phyloP scores from a whole-genome alignment of 2,888 invertebrate genomes.

The Thelaira solivaga region DNA sequence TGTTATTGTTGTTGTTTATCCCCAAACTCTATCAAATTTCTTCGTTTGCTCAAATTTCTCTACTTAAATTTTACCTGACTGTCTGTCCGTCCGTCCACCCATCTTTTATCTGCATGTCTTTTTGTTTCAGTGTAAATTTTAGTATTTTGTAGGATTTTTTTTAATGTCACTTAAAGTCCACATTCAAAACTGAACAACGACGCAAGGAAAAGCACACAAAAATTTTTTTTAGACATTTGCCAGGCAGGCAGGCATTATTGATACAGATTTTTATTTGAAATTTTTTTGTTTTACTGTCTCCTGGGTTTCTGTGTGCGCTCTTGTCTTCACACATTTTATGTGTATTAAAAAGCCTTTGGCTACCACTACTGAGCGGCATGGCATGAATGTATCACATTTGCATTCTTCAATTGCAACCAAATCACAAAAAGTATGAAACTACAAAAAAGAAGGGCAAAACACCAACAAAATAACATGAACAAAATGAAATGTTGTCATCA shows the following conservation, averaged over 20 bases:
- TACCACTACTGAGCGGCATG: constrained; percentile 45
- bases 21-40: constrained; percentile 42
- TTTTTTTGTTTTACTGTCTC: not conserved
- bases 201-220: not conserved
- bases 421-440: constrained; percentile 30
- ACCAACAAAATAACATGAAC: constrained; percentile 25
- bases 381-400: constrained; percentile 56
- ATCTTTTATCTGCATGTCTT: not conserved
- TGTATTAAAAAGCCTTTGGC: constrained; percentile 48
- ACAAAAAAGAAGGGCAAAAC: not conserved
- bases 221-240: not conserved
- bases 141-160: constrained; percentile 25
- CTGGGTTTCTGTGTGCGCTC: constrained; percentile 1
- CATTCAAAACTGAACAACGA: not conserved
- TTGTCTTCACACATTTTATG: constrained; percentile 46
- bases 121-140: not conserved
- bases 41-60: constrained; percentile 39
- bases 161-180: constrained; percentile 37
- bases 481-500: constrained; percentile 55
- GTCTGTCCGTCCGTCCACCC: not conserved
- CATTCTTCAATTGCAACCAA: constrained; percentile 56
- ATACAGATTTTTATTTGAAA: constrained; percentile 34
- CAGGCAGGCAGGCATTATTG: too few relatives aligned
- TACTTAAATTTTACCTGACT: constrained; percentile 3
- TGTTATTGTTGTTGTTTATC: constrained; percentile 41